phyloP scores from a whole-genome alignment of 1,140 invertebrate species.

The Propsilocerus akamusi region DNA sequence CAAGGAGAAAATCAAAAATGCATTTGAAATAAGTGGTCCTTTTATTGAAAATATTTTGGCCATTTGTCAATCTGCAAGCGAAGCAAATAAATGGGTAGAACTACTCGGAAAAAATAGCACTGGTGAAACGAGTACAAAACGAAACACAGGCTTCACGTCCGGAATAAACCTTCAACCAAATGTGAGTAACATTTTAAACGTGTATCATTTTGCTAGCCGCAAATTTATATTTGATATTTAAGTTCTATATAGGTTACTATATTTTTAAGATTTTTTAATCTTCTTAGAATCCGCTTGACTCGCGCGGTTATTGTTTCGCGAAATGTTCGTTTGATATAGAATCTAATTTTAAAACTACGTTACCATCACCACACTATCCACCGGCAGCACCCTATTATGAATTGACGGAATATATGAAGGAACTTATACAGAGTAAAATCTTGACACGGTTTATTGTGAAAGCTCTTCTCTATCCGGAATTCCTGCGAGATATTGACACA shows the following conservation, averaged over 20 bases:
- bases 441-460: constrained; percentile 51
- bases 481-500: constrained; percentile 24
- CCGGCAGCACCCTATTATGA: constrained; percentile 45
- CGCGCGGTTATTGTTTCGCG: constrained; percentile 29
- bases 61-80: constrained; percentile 63
- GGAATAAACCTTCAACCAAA: constrained; percentile 28
- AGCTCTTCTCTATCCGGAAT: constrained; percentile 46
- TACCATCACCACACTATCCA: constrained; percentile 40
- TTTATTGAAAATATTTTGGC: constrained; percentile 81
- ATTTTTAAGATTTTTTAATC: constrained; percentile 7
- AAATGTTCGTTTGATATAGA: constrained; percentile 25
- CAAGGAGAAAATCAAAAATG: constrained; percentile 61
- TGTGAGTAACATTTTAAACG: constrained; percentile 25
- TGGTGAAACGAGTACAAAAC: constrained; percentile 24
- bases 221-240: constrained; percentile 10
- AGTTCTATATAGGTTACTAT: constrained; percentile 11
- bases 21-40: constrained; percentile 82
- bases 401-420: constrained; percentile 52
- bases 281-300: constrained; percentile 20
- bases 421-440: constrained; percentile 46
- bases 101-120: constrained; percentile 33
- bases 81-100: constrained; percentile 75
- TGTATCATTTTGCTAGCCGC: constrained; percentile 6
- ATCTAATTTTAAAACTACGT: constrained; percentile 31
- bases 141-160: constrained; percentile 20